Conservation (phyloP, 2,113 vertebrate genomes). For the Albula goreensis region DNA sequence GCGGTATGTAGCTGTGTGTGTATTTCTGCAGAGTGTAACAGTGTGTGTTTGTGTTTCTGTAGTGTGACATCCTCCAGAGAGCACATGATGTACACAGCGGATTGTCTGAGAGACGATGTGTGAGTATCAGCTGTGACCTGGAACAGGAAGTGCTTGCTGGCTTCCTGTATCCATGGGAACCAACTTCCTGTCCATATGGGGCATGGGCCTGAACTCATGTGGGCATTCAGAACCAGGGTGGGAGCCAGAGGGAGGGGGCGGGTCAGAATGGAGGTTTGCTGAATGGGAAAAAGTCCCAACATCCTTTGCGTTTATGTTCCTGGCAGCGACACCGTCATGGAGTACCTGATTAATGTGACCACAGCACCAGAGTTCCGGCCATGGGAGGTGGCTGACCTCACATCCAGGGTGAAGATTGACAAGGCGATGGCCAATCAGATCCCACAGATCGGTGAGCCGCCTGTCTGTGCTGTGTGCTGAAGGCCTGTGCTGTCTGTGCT, state of each 20-base stretch:
- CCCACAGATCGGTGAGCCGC: slow-evolving; percentile 77
- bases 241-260: too few relatives aligned
- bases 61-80: slow-evolving; percentile 88
- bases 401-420: slow-evolving; percentile 76
- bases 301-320: not conserved
- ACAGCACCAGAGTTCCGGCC: slow-evolving; percentile 88
- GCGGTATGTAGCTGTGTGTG: too few relatives aligned
- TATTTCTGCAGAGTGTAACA: too few relatives aligned
- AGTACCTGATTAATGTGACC: slow-evolving; percentile 95
- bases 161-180: not conserved
- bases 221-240: too few relatives aligned
- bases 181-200: not conserved
- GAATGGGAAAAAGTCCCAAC: not conserved
- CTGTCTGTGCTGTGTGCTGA: not conserved
- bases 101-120: slow-evolving; percentile 88
- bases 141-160: not conserved
- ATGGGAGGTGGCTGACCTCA: slow-evolving; percentile 87
- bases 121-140: slow-evolving; percentile 64
- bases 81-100: slow-evolving; percentile 82
- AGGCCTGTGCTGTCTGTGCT: too few relatives aligned
- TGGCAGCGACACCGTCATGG: slow-evolving; percentile 91
- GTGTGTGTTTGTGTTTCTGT: slow-evolving; percentile 31
- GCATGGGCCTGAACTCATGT: too few relatives aligned
- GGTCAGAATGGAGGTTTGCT: too few relatives aligned
- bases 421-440: slow-evolving; percentile 79